phyloP scores from a whole-genome alignment of 2,113 vertebrate genomes.

The Hassar affinis region DNA sequence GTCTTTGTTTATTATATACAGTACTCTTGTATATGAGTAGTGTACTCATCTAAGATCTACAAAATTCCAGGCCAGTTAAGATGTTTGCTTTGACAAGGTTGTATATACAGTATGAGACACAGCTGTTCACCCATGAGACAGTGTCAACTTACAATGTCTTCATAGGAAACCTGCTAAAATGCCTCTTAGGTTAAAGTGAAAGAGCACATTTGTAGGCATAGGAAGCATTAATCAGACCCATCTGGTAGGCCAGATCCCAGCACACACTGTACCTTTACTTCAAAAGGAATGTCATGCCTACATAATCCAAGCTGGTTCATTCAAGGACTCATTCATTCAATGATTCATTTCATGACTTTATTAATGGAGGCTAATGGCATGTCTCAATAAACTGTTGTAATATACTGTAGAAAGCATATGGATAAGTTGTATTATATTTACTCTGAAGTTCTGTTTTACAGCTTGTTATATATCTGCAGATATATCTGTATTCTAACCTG shows the following conservation, averaged over 20 bases:
- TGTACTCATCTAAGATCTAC: conserved; percentile 3
- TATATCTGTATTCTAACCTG: conserved; percentile 16
- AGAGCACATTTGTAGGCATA: conserved; percentile 61
- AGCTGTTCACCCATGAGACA: conserved; percentile 36
- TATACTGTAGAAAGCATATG: conserved; percentile 47
- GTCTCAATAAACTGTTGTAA: conserved; percentile 32
- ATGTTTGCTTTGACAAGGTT: conserved; percentile 50
- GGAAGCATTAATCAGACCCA: conserved; percentile 60
- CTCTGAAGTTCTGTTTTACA: conserved; percentile 20
- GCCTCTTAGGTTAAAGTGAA: conserved; percentile 56
- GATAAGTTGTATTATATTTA: conserved; percentile 70
- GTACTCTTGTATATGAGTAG: conserved; percentile 17
- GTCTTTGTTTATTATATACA: conserved; percentile 36
- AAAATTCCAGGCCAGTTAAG: conserved; percentile 40
- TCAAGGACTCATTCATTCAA: conserved; percentile 6
- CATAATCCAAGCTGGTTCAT: conserved; percentile 28
- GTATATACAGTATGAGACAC: conserved; percentile 37
- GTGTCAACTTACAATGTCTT: conserved; percentile 42
- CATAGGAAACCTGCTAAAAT: conserved; percentile 43
- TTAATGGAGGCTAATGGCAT: conserved; percentile 20
- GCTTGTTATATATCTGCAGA: conserved; percentile 11
- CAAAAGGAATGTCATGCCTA: conserved; percentile 35
- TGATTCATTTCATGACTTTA: not conserved
- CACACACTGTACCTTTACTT: conserved; percentile 45
- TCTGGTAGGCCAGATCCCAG: conserved; percentile 50